Evolutionary conservation across 2,113 vertebrate species (phyloP).

Genomic region (Antigone vipio): DNA sequence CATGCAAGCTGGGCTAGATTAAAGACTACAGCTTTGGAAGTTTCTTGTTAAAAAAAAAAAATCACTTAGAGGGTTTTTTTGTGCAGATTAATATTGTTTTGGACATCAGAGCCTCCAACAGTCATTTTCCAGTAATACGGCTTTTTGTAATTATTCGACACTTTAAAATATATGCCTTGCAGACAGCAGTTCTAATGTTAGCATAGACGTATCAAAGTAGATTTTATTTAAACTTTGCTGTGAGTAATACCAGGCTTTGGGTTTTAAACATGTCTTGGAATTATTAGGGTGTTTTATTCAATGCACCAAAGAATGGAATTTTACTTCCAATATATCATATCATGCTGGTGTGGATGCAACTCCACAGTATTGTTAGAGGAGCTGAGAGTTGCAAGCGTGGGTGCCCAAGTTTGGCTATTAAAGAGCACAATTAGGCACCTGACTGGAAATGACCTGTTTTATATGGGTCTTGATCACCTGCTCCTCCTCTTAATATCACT

Average conservation of each 20-base stretch:
- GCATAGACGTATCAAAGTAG: background rate
- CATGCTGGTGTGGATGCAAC: background rate
- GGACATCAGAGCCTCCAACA: background rate
- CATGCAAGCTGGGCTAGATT: slow-evolving; percentile 19
- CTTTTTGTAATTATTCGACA: slow-evolving; percentile 7
- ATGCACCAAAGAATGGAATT: background rate
- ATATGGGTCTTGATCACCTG: background rate
- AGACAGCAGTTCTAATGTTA: slow-evolving; percentile 8
- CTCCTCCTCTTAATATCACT: background rate
- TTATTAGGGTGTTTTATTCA: background rate
- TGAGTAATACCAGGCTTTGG: background rate
- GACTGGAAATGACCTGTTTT: background rate
- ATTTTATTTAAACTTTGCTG: slow-evolving; percentile 2
- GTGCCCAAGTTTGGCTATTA: background rate
- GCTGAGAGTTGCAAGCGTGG: background rate
- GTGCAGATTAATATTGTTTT: background rate
- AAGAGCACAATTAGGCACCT: background rate
- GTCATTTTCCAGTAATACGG: background rate
- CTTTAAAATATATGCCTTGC: background rate
- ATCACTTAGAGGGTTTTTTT: background rate
- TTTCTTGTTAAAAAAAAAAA: background rate
- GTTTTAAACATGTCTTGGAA: background rate
- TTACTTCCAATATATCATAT: background rate
- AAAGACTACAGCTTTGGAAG: background rate
- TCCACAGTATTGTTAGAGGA: background rate